A percentile compares a stretch with the other conserved stretches of the same genome.
Evolutionary conservation across 2,113 vertebrate species (phyloP).

Genomic region (Antigone vipio): DNA sequence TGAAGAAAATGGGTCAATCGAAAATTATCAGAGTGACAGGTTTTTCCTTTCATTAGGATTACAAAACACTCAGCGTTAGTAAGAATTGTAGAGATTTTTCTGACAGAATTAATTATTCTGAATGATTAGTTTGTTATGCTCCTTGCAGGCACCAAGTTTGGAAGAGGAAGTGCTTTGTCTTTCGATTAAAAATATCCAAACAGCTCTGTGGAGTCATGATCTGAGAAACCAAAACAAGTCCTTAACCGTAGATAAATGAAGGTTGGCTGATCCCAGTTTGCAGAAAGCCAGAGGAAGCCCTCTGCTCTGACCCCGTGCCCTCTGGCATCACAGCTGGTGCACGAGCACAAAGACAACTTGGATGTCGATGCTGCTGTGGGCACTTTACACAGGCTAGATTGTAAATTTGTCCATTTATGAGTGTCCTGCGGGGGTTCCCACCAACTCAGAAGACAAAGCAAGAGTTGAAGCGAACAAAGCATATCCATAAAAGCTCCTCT

Average conservation of each 20-base stretch:
- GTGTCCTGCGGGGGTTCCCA: constrained; percentile 65
- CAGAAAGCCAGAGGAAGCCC: constrained; percentile 46
- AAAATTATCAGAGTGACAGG: constrained; percentile 52
- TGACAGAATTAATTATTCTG: constrained; percentile 72
- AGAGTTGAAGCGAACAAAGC: constrained; percentile 43
- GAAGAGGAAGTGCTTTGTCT: constrained; percentile 71
- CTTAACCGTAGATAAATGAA: constrained; percentile 64
- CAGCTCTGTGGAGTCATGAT: constrained; percentile 66
- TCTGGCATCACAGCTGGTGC: constrained; percentile 73
- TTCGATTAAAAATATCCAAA: constrained; percentile 68
- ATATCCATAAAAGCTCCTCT: constrained; percentile 60
- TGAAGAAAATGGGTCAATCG: constrained; percentile 57
- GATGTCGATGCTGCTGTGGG: constrained; percentile 61
- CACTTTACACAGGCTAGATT: constrained; percentile 68
- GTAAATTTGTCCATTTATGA: constrained; percentile 75
- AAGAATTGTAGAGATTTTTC: constrained; percentile 65
- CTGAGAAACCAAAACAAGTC: constrained; percentile 68
- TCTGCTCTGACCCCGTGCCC: constrained; percentile 56
- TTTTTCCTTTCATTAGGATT: constrained; percentile 63
- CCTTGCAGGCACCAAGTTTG: constrained; percentile 54
- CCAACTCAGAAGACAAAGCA: constrained; percentile 60
- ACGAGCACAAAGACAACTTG: constrained; percentile 62
- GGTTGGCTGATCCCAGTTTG: constrained; percentile 33
- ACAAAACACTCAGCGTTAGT: constrained; percentile 36
- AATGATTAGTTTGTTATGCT: constrained; percentile 64